Percentiles rank a stretch among this genome's conserved stretches.
These are phyloP conservation scores for Drosophila ironensis DNA, from an alignment of 1,140 invertebrate species.

Conservation along the genomic window DNA sequence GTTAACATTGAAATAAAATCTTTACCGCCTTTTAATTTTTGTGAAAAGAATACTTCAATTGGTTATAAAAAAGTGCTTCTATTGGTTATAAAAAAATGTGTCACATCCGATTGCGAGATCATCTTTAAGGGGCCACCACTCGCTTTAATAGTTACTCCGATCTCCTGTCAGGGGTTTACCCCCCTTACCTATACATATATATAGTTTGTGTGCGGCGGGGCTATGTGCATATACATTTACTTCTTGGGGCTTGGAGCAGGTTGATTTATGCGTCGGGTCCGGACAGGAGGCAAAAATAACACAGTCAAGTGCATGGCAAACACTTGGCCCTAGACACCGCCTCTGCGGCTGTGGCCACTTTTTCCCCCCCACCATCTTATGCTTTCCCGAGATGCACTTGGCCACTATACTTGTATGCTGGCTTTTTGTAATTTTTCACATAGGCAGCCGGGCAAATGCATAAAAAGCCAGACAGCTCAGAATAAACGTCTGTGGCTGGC, in stretches of 20 bases:
- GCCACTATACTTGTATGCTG: slow-evolving; percentile 43
- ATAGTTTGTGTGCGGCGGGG: slow-evolving; percentile 32
- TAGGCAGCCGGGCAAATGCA: slow-evolving; percentile 72
- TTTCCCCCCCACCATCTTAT: neutral
- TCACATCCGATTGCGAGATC: slow-evolving; percentile 38
- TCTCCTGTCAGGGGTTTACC: slow-evolving; percentile 30
- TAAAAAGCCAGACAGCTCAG: slow-evolving; percentile 79
- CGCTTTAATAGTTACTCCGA: slow-evolving; percentile 52
- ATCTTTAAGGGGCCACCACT: slow-evolving; percentile 43
- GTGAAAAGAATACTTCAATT: no score
- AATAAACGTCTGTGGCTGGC: slow-evolving; percentile 80
- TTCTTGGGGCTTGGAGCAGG: slow-evolving; percentile 40
- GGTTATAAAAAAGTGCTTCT: no score
- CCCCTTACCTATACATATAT: neutral
- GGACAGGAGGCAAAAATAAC: slow-evolving; percentile 64
- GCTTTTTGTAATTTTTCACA: slow-evolving; percentile 76
- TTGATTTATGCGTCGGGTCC: slow-evolving; percentile 67
- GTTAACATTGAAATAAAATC: no score
- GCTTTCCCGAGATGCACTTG: slow-evolving; percentile 23
- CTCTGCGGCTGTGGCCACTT: slow-evolving; percentile 35
- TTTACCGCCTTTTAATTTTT: no score
- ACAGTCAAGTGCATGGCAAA: slow-evolving; percentile 77
- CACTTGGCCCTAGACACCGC: slow-evolving; percentile 61
- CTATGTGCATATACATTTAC: no score
- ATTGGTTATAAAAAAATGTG: slow-evolving; percentile 53